Conservation (phyloP, 2,797 vertebrate species). For the Danio kyathit region DNA sequence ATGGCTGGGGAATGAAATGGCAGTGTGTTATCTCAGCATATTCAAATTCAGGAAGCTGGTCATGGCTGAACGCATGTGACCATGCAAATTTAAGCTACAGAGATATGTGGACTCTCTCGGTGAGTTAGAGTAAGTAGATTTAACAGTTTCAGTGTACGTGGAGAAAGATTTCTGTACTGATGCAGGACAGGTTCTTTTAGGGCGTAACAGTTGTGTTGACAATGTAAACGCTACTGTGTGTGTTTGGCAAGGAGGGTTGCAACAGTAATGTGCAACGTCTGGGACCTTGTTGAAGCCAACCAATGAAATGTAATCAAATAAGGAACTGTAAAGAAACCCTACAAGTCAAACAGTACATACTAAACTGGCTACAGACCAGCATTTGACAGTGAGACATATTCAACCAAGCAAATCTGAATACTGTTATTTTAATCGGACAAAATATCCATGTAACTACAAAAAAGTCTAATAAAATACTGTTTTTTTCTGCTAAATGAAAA, state of each 20-base stretch:
- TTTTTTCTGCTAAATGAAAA: no score
- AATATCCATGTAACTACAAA: no score
- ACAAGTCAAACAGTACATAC: background rate
- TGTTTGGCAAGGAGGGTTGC: slow-evolving; percentile 15
- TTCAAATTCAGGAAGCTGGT: background rate
- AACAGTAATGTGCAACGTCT: slow-evolving; percentile 12
- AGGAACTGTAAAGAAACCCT: slow-evolving; percentile 5
- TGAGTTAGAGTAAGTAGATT: slow-evolving; percentile 8
- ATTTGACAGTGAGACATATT: no score
- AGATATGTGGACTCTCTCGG: background rate
- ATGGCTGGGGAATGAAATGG: background rate
- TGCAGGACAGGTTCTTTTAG: slow-evolving; percentile 6
- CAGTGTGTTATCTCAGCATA: slow-evolving; percentile 6
- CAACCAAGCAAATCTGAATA: background rate
- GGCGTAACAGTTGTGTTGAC: slow-evolving; percentile 13
- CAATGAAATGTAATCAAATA: slow-evolving; percentile 31
- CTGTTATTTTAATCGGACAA: background rate
- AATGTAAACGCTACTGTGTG: background rate
- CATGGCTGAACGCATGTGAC: background rate
- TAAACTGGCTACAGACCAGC: background rate
- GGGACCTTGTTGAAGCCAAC: slow-evolving; percentile 1
- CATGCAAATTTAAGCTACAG: background rate
- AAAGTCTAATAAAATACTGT: no score
- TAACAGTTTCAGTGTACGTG: background rate
- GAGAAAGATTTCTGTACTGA: background rate